These are phyloP conservation scores for Ptyas mucosa DNA, from an alignment of 2,113 vertebrate genomes.

Conservation along the genomic window DNA sequence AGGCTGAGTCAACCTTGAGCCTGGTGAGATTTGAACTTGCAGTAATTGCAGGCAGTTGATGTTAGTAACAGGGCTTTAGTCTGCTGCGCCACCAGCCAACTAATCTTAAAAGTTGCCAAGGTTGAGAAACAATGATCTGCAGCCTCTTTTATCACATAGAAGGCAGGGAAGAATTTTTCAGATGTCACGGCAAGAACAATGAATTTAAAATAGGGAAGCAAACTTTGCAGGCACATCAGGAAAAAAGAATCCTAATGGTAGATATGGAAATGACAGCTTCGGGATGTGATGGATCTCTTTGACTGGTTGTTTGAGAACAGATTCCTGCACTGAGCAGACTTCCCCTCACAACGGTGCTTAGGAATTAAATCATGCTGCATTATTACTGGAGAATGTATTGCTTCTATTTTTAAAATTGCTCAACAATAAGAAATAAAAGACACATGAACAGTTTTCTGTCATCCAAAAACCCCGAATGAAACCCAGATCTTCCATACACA, in stretches of 20 bases:
- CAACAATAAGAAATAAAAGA: not conserved
- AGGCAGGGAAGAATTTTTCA: not conserved
- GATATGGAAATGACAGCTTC: not conserved
- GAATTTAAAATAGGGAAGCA: not conserved
- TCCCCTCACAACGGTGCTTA: not conserved
- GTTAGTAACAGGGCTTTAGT: too few relatives aligned
- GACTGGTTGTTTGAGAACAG: not conserved
- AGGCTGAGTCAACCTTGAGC: too few relatives aligned
- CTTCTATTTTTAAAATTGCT: not conserved
- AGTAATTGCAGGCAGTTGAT: too few relatives aligned
- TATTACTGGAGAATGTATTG: not conserved
- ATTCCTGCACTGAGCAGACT: not conserved
- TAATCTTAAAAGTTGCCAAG: not conserved
- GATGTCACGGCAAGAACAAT: not conserved
- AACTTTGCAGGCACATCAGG: not conserved
- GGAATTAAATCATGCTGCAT: not conserved
- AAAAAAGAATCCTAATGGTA: not conserved
- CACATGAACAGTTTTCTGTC: not conserved
- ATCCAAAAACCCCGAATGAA: not conserved
- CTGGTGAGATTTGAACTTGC: too few relatives aligned
- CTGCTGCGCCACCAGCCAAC: too few relatives aligned
- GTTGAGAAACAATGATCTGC: not conserved
- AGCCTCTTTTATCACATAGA: not conserved
- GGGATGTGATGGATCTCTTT: not conserved
- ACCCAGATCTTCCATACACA: not conserved